Percentiles rank a stretch among this genome's conserved stretches.
Conservation (phyloP, 2,888 invertebrate genomes). For the Omphaloscelis lunosa region DNA sequence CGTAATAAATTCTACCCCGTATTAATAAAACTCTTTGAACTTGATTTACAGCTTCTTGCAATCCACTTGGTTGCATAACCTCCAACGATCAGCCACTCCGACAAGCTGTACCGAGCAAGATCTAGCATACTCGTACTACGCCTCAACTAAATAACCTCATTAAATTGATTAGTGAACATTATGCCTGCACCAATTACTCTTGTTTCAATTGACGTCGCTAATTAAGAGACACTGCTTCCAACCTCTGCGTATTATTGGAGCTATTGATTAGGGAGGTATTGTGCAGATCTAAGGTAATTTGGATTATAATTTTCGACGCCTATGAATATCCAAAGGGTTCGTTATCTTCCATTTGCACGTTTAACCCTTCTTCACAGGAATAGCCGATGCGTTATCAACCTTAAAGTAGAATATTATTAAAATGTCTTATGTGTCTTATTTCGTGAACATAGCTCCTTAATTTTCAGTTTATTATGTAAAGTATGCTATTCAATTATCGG, state of each 20-base stretch:
- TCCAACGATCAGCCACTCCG: neutral
- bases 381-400: neutral
- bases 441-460: too few species aligned
- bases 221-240: slow-evolving; percentile 37
- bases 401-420: too few species aligned
- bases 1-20: too few species aligned
- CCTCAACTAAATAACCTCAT: slow-evolving; percentile 33
- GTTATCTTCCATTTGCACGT: neutral
- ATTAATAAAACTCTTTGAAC: neutral
- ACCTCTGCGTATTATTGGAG: slow-evolving; percentile 13
- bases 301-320: neutral
- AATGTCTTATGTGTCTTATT: too few species aligned
- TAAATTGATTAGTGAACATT: slow-evolving; percentile 37
- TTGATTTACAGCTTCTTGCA: neutral
- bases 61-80: too few species aligned
- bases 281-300: neutral
- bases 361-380: neutral
- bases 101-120: neutral
- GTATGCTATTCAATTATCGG: too few species aligned
- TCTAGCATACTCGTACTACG: neutral
- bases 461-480: too few species aligned
- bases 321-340: neutral
- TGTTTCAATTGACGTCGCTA: slow-evolving; percentile 36
- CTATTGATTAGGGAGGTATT: slow-evolving; percentile 31
- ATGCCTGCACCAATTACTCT: slow-evolving; percentile 39